phyloP scores from a whole-genome alignment of 1,140 invertebrate species.

The Megalonaias nervosa region DNA sequence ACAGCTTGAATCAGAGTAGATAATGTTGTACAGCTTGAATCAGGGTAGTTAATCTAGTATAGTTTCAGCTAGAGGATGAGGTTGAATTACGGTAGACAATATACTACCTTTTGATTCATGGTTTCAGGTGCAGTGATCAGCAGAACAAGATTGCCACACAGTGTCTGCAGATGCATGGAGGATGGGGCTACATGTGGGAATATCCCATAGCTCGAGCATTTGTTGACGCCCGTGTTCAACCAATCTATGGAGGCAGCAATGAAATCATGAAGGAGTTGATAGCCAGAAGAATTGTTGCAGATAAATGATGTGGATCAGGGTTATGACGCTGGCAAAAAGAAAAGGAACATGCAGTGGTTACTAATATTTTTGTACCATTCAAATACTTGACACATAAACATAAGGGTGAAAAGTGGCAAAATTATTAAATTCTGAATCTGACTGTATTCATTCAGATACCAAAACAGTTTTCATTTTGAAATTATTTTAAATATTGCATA shows the following conservation, averaged over 20 bases:
- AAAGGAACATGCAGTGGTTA: no score
- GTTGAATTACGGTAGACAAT: no score
- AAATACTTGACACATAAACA: no score
- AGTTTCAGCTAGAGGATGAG: no score
- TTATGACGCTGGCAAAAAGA: no score
- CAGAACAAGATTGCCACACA: constrained; percentile 71
- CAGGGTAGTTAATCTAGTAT: no score
- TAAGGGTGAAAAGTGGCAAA: no score
- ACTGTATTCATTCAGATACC: no score
- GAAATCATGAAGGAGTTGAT: constrained; percentile 76
- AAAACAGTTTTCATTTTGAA: no score
- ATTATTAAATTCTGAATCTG: no score
- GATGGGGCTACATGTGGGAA: constrained; percentile 75
- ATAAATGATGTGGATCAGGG: neutral
- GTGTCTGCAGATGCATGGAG: constrained; percentile 74
- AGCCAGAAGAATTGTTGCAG: constrained; percentile 44
- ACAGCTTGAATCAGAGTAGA: neutral
- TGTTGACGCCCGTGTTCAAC: constrained; percentile 72
- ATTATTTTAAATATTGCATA: no score
- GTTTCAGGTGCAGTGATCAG: constrained; percentile 68
- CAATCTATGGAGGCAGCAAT: constrained; percentile 74
- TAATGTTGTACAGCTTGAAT: neutral
- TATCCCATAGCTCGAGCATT: constrained; percentile 72
- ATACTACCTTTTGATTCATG: neutral
- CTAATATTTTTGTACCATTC: no score